Evolutionary conservation across 2,797 vertebrate genomes (phyloP), one percentile per base, ranked within the genome.

Genomic region (Trematomus bernacchii): DNA sequence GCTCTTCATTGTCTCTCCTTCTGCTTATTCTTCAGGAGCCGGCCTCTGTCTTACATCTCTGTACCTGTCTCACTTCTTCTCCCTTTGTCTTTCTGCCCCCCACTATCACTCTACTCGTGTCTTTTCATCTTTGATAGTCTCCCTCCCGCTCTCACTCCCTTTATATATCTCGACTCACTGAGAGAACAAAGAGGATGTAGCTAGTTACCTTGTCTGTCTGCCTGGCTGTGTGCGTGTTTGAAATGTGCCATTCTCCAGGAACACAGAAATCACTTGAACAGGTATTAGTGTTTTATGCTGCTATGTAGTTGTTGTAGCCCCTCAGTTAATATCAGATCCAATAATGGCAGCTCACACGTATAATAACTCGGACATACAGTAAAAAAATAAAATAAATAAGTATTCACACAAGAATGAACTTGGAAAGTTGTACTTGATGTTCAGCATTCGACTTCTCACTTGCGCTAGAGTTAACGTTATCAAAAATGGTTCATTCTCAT

Each of bases 161-260:
- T 69, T 62, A 46, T 75, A 70, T 42, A 72, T 64, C 80, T 76
- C 10, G 11, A 82, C 82, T 84, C 37, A 74, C 72, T 47, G 68
- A 60, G 71, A 87, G 84, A 93, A 91, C 87, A 93, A 93, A 90
- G 90, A 86, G 58, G 51, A 78, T 50, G 33, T 15, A 71, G 64
- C 70, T 55, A 61, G 60, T 82, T 81, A 80, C 79, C 79, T 85
- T 85, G 77, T 82, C 54, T 63, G 43, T 71, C 68, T 58, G 37
- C 12, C 44, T 43, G 59, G 37, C 16, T 65, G 68, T 13, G 15
- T 47, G 44, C 70, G 13, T 61, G 63, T 66, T 52, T 69, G 70
- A 59, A 65, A 33, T 71, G 54, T 63, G 10, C 9, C 1, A 65
- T 66, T 43, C 59, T 79, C 16, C 43, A 2, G 47, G 54, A 52